phyloP scores from a whole-genome alignment of 2,888 invertebrate species.

The Mactromeris polynyma region DNA sequence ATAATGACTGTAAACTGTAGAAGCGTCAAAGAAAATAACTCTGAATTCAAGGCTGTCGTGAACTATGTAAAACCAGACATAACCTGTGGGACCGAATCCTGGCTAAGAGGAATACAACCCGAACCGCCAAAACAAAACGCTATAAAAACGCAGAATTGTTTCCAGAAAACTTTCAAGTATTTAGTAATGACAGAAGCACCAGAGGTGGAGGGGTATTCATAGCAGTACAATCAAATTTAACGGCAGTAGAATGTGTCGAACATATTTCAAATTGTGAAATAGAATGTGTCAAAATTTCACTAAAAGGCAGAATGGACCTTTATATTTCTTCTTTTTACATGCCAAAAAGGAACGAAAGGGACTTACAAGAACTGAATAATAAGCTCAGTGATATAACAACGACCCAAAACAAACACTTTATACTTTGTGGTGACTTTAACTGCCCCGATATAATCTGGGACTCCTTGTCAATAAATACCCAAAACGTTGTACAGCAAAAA shows the following conservation, averaged over 20 bases:
- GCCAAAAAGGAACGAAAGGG: conserved; percentile 30
- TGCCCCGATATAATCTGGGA: conserved; percentile 43
- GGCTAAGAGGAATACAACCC: conserved; percentile 29
- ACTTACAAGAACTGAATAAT: no score
- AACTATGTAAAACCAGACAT: conserved; percentile 41
- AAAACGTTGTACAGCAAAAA: conserved; percentile 18
- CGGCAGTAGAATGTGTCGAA: conserved; percentile 40
- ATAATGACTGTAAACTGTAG: conserved; percentile 27
- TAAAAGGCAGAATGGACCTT: conserved; percentile 2
- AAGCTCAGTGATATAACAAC: no score
- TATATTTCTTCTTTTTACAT: conserved; percentile 44
- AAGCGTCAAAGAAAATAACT: conserved; percentile 27
- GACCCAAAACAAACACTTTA: conserved; percentile 31
- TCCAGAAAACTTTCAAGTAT: conserved; percentile 20
- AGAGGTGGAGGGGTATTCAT: conserved; percentile 41
- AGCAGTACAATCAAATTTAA: conserved; percentile 23
- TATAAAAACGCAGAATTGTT: conserved; percentile 38
- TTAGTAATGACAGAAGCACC: conserved; percentile 26
- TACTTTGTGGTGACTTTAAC: conserved; percentile 39
- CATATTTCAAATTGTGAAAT: conserved; percentile 47
- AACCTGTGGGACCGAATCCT: conserved; percentile 39
- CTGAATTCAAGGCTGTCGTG: conserved; percentile 10
- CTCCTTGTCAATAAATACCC: background rate
- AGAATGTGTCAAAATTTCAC: conserved; percentile 27
- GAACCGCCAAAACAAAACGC: conserved; percentile 15